phyloP scores from a whole-genome alignment of 2,797 vertebrate species.

The Clarias fuscus region DNA sequence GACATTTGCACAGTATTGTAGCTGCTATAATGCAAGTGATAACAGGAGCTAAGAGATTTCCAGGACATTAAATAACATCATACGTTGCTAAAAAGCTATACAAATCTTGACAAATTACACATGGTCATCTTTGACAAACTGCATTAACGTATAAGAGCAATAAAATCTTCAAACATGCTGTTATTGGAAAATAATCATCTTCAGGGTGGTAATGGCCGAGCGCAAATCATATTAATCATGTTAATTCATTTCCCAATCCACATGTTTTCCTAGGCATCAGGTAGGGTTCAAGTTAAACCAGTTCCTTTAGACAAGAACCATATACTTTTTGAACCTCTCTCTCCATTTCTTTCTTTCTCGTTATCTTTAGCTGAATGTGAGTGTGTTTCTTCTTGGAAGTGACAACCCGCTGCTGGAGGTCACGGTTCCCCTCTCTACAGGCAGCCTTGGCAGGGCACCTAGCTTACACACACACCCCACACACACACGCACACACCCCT shows the following conservation, averaged over 20 bases:
- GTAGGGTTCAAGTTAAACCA: not conserved
- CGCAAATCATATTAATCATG: not conserved
- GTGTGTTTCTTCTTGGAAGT: slow-evolving; percentile 36
- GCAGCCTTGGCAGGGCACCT: slow-evolving; percentile 30
- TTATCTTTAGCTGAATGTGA: slow-evolving; percentile 25
- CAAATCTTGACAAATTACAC: not conserved
- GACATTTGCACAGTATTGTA: not conserved
- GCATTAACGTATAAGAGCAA: not conserved
- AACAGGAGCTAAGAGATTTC: not conserved
- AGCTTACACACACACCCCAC: not conserved
- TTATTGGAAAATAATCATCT: not conserved
- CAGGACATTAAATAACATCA: not conserved
- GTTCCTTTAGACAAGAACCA: not conserved
- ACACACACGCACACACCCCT: slow-evolving; percentile 32
- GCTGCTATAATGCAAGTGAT: not conserved
- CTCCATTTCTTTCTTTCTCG: not conserved
- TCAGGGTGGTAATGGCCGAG: not conserved
- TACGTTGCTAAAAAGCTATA: not conserved
- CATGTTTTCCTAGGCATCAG: not conserved
- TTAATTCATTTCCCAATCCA: not conserved
- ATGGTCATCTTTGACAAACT: not conserved
- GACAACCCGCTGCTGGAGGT: slow-evolving; percentile 59
- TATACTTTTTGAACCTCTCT: not conserved
- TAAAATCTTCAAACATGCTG: not conserved
- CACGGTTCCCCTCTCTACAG: slow-evolving; percentile 36